Conservation (phyloP, 2,797 vertebrate genomes). For the Serranus cabrilla region DNA sequence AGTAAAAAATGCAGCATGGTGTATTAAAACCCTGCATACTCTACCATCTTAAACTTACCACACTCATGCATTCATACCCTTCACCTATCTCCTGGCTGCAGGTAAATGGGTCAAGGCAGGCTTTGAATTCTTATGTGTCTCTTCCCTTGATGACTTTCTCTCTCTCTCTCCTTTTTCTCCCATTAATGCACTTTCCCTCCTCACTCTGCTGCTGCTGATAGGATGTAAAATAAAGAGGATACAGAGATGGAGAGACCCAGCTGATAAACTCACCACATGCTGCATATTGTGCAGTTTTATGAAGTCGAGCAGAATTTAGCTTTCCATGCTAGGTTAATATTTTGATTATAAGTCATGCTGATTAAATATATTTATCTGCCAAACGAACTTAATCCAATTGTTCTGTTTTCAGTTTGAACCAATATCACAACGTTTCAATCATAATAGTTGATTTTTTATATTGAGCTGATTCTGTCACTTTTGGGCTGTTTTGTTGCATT, state of each 20-base stretch:
- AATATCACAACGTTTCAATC: background rate
- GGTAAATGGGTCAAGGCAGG: conserved; percentile 69
- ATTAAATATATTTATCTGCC: too few species aligned
- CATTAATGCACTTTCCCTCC: conserved; percentile 12
- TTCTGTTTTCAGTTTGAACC: background rate
- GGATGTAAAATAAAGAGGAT: conserved; percentile 26
- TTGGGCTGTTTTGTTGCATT: too few species aligned
- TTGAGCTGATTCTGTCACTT: too few species aligned
- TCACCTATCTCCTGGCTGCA: conserved; percentile 62
- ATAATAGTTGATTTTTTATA: too few species aligned
- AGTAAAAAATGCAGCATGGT: background rate
- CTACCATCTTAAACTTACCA: background rate
- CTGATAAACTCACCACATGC: conserved; percentile 24
- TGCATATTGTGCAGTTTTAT: conserved; percentile 8
- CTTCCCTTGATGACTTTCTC: background rate
- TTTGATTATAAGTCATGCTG: background rate
- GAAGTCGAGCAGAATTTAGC: background rate
- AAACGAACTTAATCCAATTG: background rate
- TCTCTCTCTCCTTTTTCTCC: background rate
- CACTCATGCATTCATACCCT: too few species aligned
- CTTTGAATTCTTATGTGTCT: conserved; percentile 54
- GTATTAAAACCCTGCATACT: background rate
- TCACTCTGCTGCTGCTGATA: conserved; percentile 2
- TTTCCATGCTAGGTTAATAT: too few species aligned
- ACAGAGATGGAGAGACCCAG: conserved; percentile 7